Conservation (phyloP, 1,140 invertebrate species). For the Samia ricini region DNA sequence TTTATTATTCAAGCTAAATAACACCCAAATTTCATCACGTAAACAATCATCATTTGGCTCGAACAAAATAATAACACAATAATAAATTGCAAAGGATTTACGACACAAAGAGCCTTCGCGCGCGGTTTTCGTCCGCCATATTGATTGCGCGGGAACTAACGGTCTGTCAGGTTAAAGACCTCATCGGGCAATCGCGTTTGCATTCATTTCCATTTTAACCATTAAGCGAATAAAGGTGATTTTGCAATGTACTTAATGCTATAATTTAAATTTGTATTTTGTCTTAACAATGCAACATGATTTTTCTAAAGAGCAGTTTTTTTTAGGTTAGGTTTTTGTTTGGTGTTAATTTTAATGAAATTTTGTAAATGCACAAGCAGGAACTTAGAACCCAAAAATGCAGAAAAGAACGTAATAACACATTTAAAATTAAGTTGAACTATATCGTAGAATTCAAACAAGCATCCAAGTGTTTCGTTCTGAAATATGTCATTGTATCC, state of each 20-base stretch:
- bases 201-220: constrained; percentile 1
- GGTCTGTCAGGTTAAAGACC: constrained; percentile 6
- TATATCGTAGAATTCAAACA: too few relatives aligned
- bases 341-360: not conserved
- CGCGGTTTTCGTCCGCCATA: constrained; percentile 7
- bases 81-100: constrained; percentile 3
- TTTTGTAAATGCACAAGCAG: not conserved
- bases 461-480: too few relatives aligned
- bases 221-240: constrained; percentile 1
- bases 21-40: not conserved
- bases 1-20: not conserved
- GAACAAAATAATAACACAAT: not conserved
- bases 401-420: too few relatives aligned
- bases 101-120: not conserved
- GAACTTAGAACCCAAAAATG: not conserved
- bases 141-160: constrained; percentile 11
- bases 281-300: not conserved
- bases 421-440: too few relatives aligned
- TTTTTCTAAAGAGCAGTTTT: not conserved
- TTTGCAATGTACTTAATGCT: not conserved
- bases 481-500: too few relatives aligned
- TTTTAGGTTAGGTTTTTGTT: not conserved
- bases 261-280: not conserved
- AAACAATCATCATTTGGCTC: not conserved
- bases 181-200: not conserved